These are phyloP conservation scores for Echinarachnius parma DNA, from an alignment of 53 echinoderm and acorn worm genomes.

Conservation along the genomic window DNA sequence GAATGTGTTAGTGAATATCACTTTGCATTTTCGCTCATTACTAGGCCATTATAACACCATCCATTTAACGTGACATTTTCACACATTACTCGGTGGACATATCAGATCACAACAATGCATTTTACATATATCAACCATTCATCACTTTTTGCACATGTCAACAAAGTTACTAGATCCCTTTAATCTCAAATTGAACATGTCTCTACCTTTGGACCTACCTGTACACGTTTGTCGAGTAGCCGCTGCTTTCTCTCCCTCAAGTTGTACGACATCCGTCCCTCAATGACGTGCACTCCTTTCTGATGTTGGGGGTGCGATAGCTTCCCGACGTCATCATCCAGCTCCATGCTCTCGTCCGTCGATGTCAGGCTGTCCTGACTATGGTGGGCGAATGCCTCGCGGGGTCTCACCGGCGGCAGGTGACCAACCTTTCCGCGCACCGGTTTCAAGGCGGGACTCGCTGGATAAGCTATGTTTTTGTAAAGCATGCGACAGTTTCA, in stretches of 20 bases:
- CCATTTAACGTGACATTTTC: too few relatives aligned
- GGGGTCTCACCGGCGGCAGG: constrained; percentile 64
- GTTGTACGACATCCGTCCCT: constrained; percentile 33
- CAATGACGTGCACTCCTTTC: background rate
- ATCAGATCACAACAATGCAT: too few relatives aligned
- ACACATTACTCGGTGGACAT: too few relatives aligned
- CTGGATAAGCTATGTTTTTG: constrained; percentile 24
- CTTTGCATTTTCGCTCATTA: too few relatives aligned
- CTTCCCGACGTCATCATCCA: constrained; percentile 40
- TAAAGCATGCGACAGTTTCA: too few relatives aligned
- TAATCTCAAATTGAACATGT: background rate
- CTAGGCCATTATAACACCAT: too few relatives aligned
- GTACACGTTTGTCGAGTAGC: constrained; percentile 14
- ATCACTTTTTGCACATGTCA: too few relatives aligned
- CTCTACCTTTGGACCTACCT: constrained; percentile 8
- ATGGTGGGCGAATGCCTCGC: constrained; percentile 62
- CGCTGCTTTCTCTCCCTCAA: constrained; percentile 36
- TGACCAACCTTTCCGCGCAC: constrained; percentile 2
- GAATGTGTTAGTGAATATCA: too few relatives aligned
- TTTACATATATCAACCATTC: too few relatives aligned
- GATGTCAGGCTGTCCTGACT: constrained; percentile 44
- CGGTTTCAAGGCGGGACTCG: background rate
- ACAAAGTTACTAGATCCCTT: background rate
- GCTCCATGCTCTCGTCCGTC: constrained; percentile 45
- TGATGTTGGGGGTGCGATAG: background rate